Percentiles rank a stretch among this genome's conserved stretches.
Conservation (phyloP, 2,888 invertebrate genomes). For the Agrochola litura region DNA sequence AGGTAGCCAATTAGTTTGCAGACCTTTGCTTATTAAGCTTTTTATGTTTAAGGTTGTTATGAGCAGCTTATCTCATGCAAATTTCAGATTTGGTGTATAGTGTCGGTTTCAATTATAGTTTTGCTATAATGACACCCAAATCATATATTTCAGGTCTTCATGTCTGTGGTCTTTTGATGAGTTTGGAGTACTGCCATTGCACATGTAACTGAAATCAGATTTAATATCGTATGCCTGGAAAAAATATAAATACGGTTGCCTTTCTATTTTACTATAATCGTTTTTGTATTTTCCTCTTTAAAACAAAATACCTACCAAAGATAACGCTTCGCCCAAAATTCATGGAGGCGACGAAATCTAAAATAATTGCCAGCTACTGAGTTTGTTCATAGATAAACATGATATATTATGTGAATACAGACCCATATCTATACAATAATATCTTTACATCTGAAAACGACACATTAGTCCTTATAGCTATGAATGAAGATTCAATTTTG, state of each 20-base stretch:
- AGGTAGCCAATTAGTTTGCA: not conserved
- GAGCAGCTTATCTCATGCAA: not conserved
- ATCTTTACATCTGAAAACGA: slow-evolving; percentile 37
- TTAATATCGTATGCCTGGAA: not conserved
- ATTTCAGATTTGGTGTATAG: not conserved
- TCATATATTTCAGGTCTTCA: not conserved
- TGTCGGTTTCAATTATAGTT: not conserved
- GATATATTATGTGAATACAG: slow-evolving; percentile 77
- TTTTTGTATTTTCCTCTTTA: not conserved
- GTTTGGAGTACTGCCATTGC: too few relatives aligned
- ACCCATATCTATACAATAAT: slow-evolving; percentile 59
- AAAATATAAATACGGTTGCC: not conserved
- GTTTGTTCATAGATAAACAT: slow-evolving; percentile 76
- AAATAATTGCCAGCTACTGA: slow-evolving; percentile 79
- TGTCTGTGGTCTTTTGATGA: not conserved
- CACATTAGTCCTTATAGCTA: slow-evolving; percentile 13
- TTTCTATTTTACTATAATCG: not conserved
- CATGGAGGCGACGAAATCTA: slow-evolving; percentile 74
- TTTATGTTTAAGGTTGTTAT: not conserved
- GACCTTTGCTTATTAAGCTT: not conserved
- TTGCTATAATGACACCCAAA: not conserved
- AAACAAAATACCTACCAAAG: slow-evolving; percentile 48
- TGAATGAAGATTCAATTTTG: slow-evolving; percentile 43
- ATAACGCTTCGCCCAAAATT: slow-evolving; percentile 70
- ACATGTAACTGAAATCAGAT: not conserved